Conservation (phyloP, 2,888 invertebrate genomes). For the Sphinx pinastri region DNA sequence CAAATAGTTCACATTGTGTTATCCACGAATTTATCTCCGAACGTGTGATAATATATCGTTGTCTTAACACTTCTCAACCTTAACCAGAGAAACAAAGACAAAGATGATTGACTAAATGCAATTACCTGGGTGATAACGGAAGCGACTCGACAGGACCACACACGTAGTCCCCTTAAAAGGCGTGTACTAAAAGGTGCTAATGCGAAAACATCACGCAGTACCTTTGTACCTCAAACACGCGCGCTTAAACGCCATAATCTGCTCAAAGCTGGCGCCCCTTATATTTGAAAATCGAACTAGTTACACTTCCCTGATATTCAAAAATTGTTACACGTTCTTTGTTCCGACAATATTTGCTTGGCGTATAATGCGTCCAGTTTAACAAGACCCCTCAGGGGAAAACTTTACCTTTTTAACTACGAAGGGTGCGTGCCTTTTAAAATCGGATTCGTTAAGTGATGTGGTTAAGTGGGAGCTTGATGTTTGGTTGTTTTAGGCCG, state of each 20-base stretch:
- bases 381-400: slow-evolving; percentile 48
- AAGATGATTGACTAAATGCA: slow-evolving; percentile 29
- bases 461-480: slow-evolving; percentile 76
- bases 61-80: slow-evolving; percentile 12
- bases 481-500: slow-evolving; percentile 80
- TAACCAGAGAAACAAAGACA: slow-evolving; percentile 12
- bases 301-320: slow-evolving; percentile 67
- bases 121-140: slow-evolving; percentile 48
- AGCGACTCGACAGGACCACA: slow-evolving; percentile 64
- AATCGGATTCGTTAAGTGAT: slow-evolving; percentile 73
- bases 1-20: background rate
- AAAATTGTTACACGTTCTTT: slow-evolving; percentile 74
- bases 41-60: slow-evolving; percentile 2
- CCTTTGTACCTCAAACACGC: slow-evolving; percentile 74
- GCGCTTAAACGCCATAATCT: slow-evolving; percentile 76
- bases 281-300: slow-evolving; percentile 67
- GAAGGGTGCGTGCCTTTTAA: slow-evolving; percentile 52
- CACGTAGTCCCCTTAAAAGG: slow-evolving; percentile 70
- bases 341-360: slow-evolving; percentile 68
- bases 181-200: slow-evolving; percentile 80
- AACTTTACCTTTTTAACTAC: slow-evolving; percentile 38
- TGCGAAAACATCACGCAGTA: slow-evolving; percentile 71
- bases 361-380: slow-evolving; percentile 63
- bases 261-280: slow-evolving; percentile 70
- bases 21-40: background rate